These are phyloP conservation scores for Cyclophora punctaria DNA, from an alignment of 2,888 invertebrate species.

Conservation along the genomic window DNA sequence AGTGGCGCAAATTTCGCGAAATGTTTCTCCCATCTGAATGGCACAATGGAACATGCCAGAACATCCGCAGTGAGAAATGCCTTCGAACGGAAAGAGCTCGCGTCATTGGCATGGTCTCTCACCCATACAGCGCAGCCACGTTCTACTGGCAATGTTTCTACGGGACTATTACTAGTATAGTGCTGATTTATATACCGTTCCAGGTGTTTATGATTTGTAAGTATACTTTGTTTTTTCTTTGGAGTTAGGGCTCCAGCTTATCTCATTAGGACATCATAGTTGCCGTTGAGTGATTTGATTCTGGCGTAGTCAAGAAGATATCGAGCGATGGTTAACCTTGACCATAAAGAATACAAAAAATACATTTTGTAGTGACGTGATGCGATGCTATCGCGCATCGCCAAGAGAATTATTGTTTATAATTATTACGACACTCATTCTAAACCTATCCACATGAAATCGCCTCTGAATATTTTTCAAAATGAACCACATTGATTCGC, in stretches of 20 bases:
- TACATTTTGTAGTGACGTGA: no score
- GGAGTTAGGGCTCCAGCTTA: not conserved
- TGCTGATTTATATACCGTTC: conserved; percentile 39
- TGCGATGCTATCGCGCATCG: no score
- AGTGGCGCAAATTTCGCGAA: conserved; percentile 18
- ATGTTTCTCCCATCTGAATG: conserved; percentile 29
- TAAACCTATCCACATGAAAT: no score
- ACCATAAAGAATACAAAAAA: no score
- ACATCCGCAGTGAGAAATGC: conserved; percentile 35
- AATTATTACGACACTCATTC: no score
- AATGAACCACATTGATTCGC: conserved; percentile 1
- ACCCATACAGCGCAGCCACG: conserved; percentile 49
- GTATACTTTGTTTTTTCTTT: conserved; percentile 9
- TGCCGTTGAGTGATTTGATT: no score
- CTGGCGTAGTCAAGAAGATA: no score
- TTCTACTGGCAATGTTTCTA: conserved; percentile 36
- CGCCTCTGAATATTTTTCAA: not conserved
- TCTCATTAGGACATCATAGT: not conserved
- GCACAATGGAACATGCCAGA: conserved; percentile 35
- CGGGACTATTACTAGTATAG: conserved; percentile 20
- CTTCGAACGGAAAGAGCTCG: conserved; percentile 35
- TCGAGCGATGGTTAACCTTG: no score
- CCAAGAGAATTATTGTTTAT: no score
- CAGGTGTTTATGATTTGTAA: conserved; percentile 43
- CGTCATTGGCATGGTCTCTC: conserved; percentile 31